Conservation (phyloP, 2,113 vertebrate species). For the Lonchura striata region DNA sequence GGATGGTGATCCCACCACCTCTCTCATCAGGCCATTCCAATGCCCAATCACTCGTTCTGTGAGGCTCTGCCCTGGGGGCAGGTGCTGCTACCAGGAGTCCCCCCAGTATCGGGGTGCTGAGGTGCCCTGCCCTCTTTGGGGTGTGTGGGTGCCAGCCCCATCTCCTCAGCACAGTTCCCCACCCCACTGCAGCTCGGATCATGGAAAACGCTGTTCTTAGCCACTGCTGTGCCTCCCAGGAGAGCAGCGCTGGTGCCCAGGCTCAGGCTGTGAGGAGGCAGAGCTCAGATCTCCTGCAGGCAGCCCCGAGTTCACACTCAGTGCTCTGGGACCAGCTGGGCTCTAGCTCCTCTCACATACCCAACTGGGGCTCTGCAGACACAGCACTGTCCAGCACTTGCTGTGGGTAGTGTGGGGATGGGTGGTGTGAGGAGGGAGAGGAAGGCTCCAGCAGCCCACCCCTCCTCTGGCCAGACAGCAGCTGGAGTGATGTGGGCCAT, state of each 20-base stretch:
- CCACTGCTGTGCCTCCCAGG: rapidly evolving
- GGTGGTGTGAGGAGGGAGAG: rapidly evolving
- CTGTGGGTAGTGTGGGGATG: not conserved
- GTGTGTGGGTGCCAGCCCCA: rapidly evolving
- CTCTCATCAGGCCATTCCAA: not conserved
- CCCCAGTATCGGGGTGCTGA: rapidly evolving
- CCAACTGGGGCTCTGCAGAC: not conserved
- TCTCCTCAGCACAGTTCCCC: not conserved
- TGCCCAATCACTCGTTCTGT: not conserved
- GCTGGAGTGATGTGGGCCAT: not conserved
- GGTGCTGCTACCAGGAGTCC: rapidly evolving
- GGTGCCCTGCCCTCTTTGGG: not conserved
- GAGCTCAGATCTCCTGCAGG: not conserved
- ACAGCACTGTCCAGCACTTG: not conserved
- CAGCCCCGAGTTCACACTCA: rapidly evolving
- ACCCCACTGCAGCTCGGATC: rapidly evolving
- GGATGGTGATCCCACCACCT: not conserved
- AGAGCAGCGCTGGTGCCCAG: not conserved
- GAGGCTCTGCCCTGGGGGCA: not conserved
- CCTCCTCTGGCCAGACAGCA: not conserved
- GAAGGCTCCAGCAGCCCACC: not conserved
- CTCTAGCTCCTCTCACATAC: rapidly evolving
- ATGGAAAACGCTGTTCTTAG: rapidly evolving
- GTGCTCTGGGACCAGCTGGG: not conserved
- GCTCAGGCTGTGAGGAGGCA: no score